These are phyloP conservation scores for Rhagoletis zephyria DNA, from an alignment of 1,140 invertebrate species.

Conservation along the genomic window DNA sequence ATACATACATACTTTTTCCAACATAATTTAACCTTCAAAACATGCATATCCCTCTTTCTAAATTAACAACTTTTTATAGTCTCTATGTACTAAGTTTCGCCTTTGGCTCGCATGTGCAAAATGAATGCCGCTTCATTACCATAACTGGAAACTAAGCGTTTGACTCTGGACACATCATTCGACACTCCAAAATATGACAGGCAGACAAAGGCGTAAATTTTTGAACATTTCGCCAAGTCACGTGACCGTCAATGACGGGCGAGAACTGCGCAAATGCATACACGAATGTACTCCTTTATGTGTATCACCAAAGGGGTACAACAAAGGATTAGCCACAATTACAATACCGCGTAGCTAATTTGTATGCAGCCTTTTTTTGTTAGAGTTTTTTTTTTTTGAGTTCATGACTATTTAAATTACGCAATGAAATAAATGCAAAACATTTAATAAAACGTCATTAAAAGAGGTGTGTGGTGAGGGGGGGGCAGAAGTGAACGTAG, in stretches of 20 bases:
- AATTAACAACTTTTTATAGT: constrained; percentile 7
- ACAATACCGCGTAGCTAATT: constrained; percentile 32
- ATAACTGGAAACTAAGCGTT: constrained; percentile 2
- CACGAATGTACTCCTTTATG: too few relatives aligned
- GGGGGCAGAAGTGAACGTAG: not conserved
- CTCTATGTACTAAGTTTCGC: not conserved
- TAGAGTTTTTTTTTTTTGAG: not conserved
- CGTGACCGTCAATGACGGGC: constrained; percentile 17
- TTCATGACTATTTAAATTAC: constrained; percentile 19
- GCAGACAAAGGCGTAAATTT: constrained; percentile 22
- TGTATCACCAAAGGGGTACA: not conserved
- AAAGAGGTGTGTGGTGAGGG: not conserved
- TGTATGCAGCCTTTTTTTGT: not conserved
- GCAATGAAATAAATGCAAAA: constrained; percentile 49
- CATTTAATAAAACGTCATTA: constrained; percentile 34
- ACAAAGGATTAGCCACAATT: constrained; percentile 48
- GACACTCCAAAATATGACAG: constrained; percentile 44
- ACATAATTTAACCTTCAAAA: not conserved
- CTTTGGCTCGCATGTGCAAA: not conserved
- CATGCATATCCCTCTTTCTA: not conserved
- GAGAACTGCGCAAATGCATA: not conserved
- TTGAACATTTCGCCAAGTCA: constrained; percentile 20
- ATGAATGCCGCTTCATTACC: constrained; percentile 21
- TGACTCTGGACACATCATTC: constrained; percentile 26
- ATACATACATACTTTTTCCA: not conserved